phyloP scores from a whole-genome alignment of 35 echinoderm and acorn worm genomes.

The Apostichopus californicus region DNA sequence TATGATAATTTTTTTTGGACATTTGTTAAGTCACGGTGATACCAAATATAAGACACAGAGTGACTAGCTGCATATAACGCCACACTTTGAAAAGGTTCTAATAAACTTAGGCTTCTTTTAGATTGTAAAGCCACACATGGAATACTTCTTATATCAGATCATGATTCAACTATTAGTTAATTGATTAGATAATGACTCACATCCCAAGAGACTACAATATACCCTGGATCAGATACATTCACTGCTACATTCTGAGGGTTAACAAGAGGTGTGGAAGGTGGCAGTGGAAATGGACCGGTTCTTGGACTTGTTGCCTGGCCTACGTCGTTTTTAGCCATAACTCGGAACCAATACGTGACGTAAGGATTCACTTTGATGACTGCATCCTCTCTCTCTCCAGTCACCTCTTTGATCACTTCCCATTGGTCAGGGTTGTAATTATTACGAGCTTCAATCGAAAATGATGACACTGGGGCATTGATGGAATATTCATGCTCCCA shows the following conservation, averaged over 20 bases:
- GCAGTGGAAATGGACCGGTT: not conserved
- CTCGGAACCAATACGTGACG: slow-evolving; percentile 38
- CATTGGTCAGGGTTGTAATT: slow-evolving; percentile 22
- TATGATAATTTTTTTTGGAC: no score
- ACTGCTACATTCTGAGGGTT: slow-evolving; percentile 49
- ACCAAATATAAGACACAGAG: no score
- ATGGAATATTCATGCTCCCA: slow-evolving; percentile 34
- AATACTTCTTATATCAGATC: no score
- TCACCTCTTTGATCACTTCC: slow-evolving; percentile 16
- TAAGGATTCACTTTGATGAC: slow-evolving; percentile 25
- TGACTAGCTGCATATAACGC: no score
- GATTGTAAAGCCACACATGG: no score
- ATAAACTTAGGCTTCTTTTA: no score
- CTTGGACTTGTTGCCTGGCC: slow-evolving; percentile 8
- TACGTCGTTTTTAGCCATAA: slow-evolving; percentile 27
- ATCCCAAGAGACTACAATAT: slow-evolving; percentile 31
- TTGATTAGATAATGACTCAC: not conserved
- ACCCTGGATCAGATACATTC: not conserved
- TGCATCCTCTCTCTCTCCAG: not conserved
- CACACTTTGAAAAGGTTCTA: no score
- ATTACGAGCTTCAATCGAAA: slow-evolving; percentile 4
- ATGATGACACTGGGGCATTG: not conserved
- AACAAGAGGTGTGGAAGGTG: slow-evolving; percentile 10
- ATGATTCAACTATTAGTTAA: no score
- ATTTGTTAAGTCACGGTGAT: no score